Evolutionary conservation across 1,140 invertebrate genomes (phyloP).

Genomic region (Protaetia brevitarsis): DNA sequence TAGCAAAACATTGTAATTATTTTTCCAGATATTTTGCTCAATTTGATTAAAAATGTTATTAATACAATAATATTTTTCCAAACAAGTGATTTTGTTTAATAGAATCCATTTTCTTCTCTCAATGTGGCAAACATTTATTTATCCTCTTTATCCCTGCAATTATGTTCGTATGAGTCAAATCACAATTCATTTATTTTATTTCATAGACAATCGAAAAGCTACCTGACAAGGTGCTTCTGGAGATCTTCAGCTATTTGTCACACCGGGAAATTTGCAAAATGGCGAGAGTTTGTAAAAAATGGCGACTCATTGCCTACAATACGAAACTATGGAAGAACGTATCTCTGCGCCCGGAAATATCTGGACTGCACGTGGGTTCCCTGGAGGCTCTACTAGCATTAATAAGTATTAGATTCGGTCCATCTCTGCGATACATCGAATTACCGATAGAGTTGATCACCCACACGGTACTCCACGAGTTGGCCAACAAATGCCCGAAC

Average conservation of each 20-base stretch:
- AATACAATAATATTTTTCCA: too few relatives aligned
- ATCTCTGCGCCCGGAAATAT: constrained; percentile 94
- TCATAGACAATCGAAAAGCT: constrained; percentile 94
- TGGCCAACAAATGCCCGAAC: constrained; percentile 96
- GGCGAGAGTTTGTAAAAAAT: constrained; percentile 88
- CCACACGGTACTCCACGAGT: constrained; percentile 93
- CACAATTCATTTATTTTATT: constrained; percentile 25
- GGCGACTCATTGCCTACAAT: constrained; percentile 92
- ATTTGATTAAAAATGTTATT: too few relatives aligned
- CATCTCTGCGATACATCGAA: constrained; percentile 92
- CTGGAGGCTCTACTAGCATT: constrained; percentile 80
- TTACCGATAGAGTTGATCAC: constrained; percentile 97
- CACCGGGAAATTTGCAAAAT: constrained; percentile 92
- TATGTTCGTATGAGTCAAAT: too few relatives aligned
- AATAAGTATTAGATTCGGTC: constrained; percentile 84
- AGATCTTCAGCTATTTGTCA: constrained; percentile 92
- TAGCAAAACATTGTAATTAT: too few relatives aligned
- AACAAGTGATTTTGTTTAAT: too few relatives aligned
- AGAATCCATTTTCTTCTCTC: too few relatives aligned
- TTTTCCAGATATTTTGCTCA: too few relatives aligned
- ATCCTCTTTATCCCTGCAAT: too few relatives aligned
- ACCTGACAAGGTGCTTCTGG: constrained; percentile 93
- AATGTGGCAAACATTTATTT: too few relatives aligned
- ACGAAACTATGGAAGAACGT: constrained; percentile 92
- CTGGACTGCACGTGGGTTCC: constrained; percentile 86